Base-by-base conservation (phyloP, 2,888 invertebrate genomes). In the Gymnosoma rotundatum region DNA sequence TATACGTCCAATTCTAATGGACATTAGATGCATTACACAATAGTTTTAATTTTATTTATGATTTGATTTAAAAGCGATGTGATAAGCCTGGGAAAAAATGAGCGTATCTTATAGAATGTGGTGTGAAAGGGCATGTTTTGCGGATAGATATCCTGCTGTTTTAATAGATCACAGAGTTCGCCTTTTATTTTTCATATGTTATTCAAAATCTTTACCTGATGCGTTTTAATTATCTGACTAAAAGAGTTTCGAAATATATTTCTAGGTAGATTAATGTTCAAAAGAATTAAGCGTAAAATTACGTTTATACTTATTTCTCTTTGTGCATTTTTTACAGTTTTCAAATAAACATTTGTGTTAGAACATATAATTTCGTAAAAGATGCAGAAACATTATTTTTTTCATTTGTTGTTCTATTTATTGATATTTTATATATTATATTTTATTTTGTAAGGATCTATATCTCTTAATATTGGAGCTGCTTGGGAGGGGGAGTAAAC, bases 101-200 rank as follows among this genome's bases (percentile, higher is more conserved):
- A 58, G 32, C 56, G 88, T 73, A 61, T 58, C 50, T 16, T 64
- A 50, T 12, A 21, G 60, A 88, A 88, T 87, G 88, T 87, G 89
- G 91, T 90, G 89, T 89, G 90, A 89, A 91, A 91, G 91, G 91
- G 91, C 90, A 90, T 91, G 92, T 92, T 91, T 88, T 92, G 91
- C 87, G 91, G 91, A 91, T 88, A 89, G 90, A 88, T 89, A 87
- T 91, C 91, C 91, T 89, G 90, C 91, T 90, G 90, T 87, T 88
- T 87, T 79, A 61, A 83, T 78, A 73, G 80, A 81, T 84, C 83
- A 60, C 61, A 84, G 64, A 79, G 78, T 80, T 78, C 48, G 70
- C 54, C 75, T 79, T 61, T 78, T 79, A 64, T 56, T 58, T 64
- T 64, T 10, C 42, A 20, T n/a, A 50, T 36, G 48, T 36, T 52